Evolutionary conservation across 2,888 invertebrate genomes (phyloP), one percentile per base, ranked within the genome.

Genomic region (Gari tellinella): DNA sequence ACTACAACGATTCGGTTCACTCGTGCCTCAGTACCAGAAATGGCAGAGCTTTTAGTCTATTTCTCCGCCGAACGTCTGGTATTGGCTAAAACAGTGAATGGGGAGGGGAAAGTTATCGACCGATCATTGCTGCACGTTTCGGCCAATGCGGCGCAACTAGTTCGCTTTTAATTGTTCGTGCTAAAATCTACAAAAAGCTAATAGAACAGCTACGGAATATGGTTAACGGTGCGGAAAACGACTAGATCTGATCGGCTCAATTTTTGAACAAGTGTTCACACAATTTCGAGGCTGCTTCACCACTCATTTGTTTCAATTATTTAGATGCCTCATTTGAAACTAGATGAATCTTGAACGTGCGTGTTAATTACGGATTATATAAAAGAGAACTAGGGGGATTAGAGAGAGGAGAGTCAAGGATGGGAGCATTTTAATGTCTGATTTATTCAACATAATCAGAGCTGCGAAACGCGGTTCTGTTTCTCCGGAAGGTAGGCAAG

Each of bases 151-250:
- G 49, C 55, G 53, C 55, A 56, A 43, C 41, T 41, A 19, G 51
- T 43, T 48, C 46, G 26, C 45, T 17, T 41, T 66, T 38, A 72
- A 65, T 65, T 60, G 57, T 53, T 64, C 64, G 70, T 72, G 60
- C 60, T 58, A 72, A 72, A 43, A 49, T 38, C 48, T 56, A 48
- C 40, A 58, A 66, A 64, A 58, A 58, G 51, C 40, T 37, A 51
- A 31, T 52, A n/a, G 10, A 41, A 52, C 26, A 40, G 45, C 23
- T 26, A 45, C 31, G 31, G 38, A 40, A 23, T 26, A 41, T 48
- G n/a, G 49, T 26, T 57, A 65, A 65, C 65, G 43, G 57, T 26
- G 66, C 66, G 66, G 58, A 52, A 45, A 58, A 58, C 58, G 52
- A 53, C 23, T 21, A 53, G 43, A 45, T 37, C 19, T 12, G n/a